These are phyloP conservation scores for Phrixothrix hirtus DNA, from an alignment of 2,888 invertebrate genomes.

Conservation along the genomic window DNA sequence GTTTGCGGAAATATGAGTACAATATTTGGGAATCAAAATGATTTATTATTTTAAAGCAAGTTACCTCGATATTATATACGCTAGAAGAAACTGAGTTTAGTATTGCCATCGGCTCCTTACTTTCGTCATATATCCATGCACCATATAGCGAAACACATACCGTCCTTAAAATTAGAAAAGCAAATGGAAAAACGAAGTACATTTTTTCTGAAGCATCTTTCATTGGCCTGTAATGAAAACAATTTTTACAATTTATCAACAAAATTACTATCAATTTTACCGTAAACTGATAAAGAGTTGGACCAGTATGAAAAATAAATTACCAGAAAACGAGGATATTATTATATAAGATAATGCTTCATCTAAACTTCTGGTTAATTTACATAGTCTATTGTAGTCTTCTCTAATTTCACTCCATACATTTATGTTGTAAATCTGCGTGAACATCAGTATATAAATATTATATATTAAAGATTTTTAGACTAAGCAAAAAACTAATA, in stretches of 20 bases:
- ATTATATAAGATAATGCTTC: constrained; percentile 66
- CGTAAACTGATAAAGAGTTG: constrained; percentile 69
- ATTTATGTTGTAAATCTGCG: neutral
- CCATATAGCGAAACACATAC: constrained; percentile 46
- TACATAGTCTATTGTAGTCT: constrained; percentile 67
- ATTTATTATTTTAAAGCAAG: constrained; percentile 1
- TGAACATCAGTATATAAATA: neutral
- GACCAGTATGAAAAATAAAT: constrained; percentile 73
- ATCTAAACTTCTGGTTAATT: constrained; percentile 65
- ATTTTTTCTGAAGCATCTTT: constrained; percentile 37
- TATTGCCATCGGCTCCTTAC: constrained; percentile 48
- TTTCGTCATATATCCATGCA: constrained; percentile 49
- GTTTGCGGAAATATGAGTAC: too few species aligned
- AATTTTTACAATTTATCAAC: neutral
- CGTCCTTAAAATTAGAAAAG: constrained; percentile 47
- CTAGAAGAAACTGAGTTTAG: constrained; percentile 68
- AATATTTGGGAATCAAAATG: neutral
- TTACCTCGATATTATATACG: constrained; percentile 58
- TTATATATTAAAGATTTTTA: too few species aligned
- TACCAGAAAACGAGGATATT: constrained; percentile 68
- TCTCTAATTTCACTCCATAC: constrained; percentile 66
- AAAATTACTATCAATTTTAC: constrained; percentile 18
- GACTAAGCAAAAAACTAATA: too few species aligned
- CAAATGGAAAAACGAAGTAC: constrained; percentile 48
- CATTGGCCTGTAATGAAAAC: constrained; percentile 8